phyloP scores from a whole-genome alignment of 2,888 invertebrate genomes.

The Metallyticus violacea region DNA sequence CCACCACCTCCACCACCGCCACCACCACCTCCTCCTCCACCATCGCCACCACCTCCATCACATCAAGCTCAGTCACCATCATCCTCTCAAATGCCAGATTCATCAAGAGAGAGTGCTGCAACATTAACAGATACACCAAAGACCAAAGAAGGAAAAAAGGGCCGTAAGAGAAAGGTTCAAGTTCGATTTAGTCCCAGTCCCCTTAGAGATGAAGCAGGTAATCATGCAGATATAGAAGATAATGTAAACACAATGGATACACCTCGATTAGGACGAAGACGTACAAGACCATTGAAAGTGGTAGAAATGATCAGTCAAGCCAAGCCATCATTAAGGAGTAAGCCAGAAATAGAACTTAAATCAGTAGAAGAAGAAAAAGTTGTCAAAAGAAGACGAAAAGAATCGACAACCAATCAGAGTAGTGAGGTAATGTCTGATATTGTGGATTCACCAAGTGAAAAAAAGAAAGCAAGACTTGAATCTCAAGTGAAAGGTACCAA shows the following conservation, averaged over 20 bases:
- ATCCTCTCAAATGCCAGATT: background rate
- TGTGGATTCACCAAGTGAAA: background rate
- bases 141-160: background rate
- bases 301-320: background rate
- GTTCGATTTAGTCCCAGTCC: slow-evolving; percentile 28
- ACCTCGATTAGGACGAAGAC: slow-evolving; percentile 24
- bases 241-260: slow-evolving; percentile 30
- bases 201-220: slow-evolving; percentile 28
- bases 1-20: too few species aligned
- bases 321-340: background rate
- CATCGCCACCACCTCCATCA: background rate
- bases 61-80: background rate
- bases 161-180: slow-evolving; percentile 21
- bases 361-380: background rate
- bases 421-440: background rate
- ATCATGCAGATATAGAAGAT: slow-evolving; percentile 33
- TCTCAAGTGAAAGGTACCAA: background rate
- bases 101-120: background rate
- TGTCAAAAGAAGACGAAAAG: slow-evolving; percentile 9
- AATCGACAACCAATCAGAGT: background rate
- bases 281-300: slow-evolving; percentile 4
- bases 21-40: background rate
- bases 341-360: background rate
- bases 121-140: background rate
- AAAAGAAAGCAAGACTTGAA: slow-evolving; percentile 17